Percentiles rank a stretch among this genome's conserved stretches.
Conservation (phyloP, 2,797 vertebrate species). For the Anisognathus igniventris region DNA sequence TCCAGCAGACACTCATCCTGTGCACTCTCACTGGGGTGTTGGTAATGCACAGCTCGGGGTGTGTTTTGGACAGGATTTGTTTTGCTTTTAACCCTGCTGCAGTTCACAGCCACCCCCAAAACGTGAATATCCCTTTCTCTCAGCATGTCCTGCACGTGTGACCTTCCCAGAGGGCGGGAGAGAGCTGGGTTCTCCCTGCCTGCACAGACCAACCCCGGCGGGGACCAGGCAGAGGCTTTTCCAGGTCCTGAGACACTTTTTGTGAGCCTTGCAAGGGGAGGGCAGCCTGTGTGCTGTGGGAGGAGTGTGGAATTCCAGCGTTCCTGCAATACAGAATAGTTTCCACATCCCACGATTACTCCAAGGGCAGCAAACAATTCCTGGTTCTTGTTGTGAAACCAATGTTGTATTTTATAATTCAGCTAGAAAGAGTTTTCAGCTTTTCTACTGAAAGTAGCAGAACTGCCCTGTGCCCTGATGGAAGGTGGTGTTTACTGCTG, state of each 20-base stretch:
- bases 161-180: background rate
- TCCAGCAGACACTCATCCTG: background rate
- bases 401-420: fast-evolving
- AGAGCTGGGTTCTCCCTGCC: background rate
- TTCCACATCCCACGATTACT: slow-evolving; percentile 49
- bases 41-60: background rate
- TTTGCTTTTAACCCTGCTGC: background rate
- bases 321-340: background rate
- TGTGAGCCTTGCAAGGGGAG: background rate
- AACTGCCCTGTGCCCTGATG: fast-evolving
- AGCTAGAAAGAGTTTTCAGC: background rate
- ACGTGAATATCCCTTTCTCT: fast-evolving
- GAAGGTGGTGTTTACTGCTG: background rate
- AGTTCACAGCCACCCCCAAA: background rate
- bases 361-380: slow-evolving; percentile 1
- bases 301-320: slow-evolving; percentile 46
- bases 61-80: background rate
- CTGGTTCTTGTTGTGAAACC: background rate
- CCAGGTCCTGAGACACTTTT: background rate
- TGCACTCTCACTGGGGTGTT: fast-evolving
- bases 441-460: background rate
- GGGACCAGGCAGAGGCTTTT: background rate
- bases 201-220: background rate
- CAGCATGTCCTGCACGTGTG: fast-evolving
- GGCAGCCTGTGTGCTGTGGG: slow-evolving; percentile 1